Percentiles rank a stretch among this genome's conserved stretches.
Evolutionary conservation across 2,797 vertebrate species (phyloP).

Genomic region (Sarcophilus harrisii): DNA sequence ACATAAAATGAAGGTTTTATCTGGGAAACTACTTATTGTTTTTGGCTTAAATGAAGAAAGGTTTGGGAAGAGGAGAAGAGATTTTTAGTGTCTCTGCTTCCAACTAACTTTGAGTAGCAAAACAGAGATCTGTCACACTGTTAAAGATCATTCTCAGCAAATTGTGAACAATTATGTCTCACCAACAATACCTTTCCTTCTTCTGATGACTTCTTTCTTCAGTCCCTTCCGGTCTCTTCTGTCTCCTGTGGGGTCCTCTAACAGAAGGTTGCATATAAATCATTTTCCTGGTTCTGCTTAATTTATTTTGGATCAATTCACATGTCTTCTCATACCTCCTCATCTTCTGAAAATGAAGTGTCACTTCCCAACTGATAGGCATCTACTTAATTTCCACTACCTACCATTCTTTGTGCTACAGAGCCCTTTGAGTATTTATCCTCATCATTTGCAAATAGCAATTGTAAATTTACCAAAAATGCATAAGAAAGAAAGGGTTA

Average conservation of each 20-base stretch:
- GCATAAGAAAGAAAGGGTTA: background rate
- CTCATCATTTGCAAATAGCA: background rate
- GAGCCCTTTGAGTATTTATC: background rate
- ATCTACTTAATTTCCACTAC: background rate
- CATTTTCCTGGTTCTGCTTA: background rate
- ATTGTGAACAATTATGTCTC: background rate
- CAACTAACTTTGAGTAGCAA: background rate
- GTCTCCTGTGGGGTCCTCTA: rapidly evolving
- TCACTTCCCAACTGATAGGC: background rate
- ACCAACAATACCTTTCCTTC: background rate
- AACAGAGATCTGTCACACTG: background rate
- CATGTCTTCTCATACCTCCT: background rate
- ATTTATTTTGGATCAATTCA: background rate
- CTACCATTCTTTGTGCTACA: background rate
- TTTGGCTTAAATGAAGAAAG: background rate
- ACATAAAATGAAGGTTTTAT: background rate
- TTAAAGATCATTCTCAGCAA: background rate
- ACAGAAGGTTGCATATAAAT: background rate
- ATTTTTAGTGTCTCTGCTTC: background rate
- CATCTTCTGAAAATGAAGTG: background rate
- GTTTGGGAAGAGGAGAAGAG: background rate
- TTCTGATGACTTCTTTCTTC: background rate
- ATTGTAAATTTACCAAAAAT: background rate
- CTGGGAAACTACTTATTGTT: background rate
- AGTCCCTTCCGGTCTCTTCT: background rate